A percentile compares a stretch with the other conserved stretches of the same genome.
These are phyloP conservation scores for Sinocyclocheilus rhinocerous DNA, from an alignment of 2,113 vertebrate genomes.

Conservation along the genomic window DNA sequence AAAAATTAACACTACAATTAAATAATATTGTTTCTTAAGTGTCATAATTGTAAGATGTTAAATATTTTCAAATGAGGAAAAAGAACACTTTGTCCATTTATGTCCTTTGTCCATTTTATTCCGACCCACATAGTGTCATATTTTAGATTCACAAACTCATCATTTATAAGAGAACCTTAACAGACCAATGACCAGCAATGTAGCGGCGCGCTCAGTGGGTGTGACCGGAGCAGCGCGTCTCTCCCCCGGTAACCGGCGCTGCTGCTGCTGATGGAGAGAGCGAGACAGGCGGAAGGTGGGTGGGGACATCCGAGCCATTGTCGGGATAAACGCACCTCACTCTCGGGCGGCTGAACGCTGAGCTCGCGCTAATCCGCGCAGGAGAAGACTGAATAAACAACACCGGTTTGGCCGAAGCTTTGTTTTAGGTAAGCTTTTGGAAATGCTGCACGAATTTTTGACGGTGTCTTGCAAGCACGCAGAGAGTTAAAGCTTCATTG, in stretches of 20 bases:
- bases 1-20: not conserved
- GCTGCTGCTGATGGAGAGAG: not conserved
- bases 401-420: not conserved
- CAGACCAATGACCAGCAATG: not conserved
- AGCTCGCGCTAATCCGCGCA: not conserved
- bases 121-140: not conserved
- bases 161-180: not conserved
- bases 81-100: not conserved
- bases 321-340: not conserved
- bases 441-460: not conserved
- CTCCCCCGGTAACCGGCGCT: not conserved
- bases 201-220: not conserved
- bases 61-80: not conserved
- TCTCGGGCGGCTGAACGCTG: not conserved
- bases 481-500: not conserved
- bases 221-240: not conserved
- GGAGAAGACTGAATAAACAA: not conserved
- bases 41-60: not conserved
- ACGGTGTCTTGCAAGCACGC: not conserved
- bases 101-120: not conserved
- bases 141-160: not conserved
- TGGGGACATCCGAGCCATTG: slow-evolving; percentile 9
- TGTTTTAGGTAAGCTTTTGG: not conserved
- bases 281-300: slow-evolving; percentile 5
- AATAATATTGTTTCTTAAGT: not conserved